Base-by-base conservation (phyloP, 2,888 invertebrate genomes). In the Gymnoscelis rufifasciata region DNA sequence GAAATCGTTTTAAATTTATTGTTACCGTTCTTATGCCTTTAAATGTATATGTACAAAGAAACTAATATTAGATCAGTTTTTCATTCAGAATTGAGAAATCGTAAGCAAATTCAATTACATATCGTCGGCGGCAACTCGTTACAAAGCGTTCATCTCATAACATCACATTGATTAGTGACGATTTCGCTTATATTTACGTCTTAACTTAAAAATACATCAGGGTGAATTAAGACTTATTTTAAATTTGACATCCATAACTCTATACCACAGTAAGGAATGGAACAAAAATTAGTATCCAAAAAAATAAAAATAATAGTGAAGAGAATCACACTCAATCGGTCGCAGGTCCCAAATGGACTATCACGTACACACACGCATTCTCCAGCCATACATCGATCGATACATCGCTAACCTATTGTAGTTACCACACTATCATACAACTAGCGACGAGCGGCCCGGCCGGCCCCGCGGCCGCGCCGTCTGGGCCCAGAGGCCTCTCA, bases 21-120 rank as follows among this genome's bases (percentile, higher is more conserved):
- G 80, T 84, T 87, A 83, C 81, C 74, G 78, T 84, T 74, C 86
- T 88, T 88, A 86, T 77, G 83, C 66, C 76, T 83, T 86, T 82
- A 78, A 42, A 74, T 81, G 82, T 83, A 83, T 88, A 88, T 88
- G 88, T 88, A 88, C 88, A 88, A 86, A 83, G 83, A 87, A 88
- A 86, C 80, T 84, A 45, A 82, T 81, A 83, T 77, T 83, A 84
- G 81, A 78, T 82, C 80, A 81, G 79, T 78, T 82, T 50, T 52
- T 78, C 77, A 79, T 83, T 82, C 78, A 72, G 75, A 79, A 82
- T 71, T 75, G 70, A 82, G 81, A 84, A 83, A 78, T 84, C 78
- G 69, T 84, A 81, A 78, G 75, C 71, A 78, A 58, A 75, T 72
- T 75, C 64, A 78, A 78, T 75, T 66, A 78, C 66, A 74, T 68